Evolutionary conservation across 2,888 invertebrate species (phyloP).

Genomic region (Sesia bembeciformis): DNA sequence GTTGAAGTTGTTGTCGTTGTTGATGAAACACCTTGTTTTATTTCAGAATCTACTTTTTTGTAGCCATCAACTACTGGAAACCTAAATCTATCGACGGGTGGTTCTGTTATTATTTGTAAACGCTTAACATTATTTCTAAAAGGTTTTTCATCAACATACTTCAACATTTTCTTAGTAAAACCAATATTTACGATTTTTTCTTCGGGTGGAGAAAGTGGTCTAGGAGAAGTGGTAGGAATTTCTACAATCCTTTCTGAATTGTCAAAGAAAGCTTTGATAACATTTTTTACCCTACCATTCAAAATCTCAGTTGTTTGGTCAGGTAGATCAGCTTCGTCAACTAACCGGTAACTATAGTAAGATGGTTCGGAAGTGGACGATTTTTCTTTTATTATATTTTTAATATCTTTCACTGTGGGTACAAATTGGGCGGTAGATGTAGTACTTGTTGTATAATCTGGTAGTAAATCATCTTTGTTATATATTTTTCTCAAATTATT

Average conservation of each 20-base stretch:
- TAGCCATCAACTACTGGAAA: slow-evolving; percentile 21
- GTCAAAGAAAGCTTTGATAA: slow-evolving; percentile 53
- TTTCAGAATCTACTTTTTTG: slow-evolving; percentile 7
- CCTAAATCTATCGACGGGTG: slow-evolving; percentile 22
- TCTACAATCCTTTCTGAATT: slow-evolving; percentile 20
- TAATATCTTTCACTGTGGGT: slow-evolving; percentile 3
- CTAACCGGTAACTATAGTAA: slow-evolving; percentile 51
- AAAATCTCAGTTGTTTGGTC: slow-evolving; percentile 62
- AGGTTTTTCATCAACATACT: slow-evolving; percentile 40
- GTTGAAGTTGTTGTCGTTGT: slow-evolving; percentile 30
- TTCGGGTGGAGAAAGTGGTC: slow-evolving; percentile 20
- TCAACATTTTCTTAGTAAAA: slow-evolving; percentile 42
- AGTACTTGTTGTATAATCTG: slow-evolving; percentile 28
- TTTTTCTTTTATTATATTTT: slow-evolving; percentile 20
- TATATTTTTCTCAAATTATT: slow-evolving; percentile 47
- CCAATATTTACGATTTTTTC: slow-evolving; percentile 54
- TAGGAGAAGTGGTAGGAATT: slow-evolving; percentile 21
- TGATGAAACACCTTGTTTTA: slow-evolving; percentile 26
- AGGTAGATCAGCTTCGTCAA: slow-evolving; percentile 39
- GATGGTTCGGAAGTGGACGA: slow-evolving; percentile 33
- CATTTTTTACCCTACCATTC: slow-evolving; percentile 48
- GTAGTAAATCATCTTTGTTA: slow-evolving; percentile 19
- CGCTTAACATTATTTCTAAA: slow-evolving; percentile 35
- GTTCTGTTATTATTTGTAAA: slow-evolving; percentile 52
- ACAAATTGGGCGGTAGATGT: slow-evolving; percentile 22